Base-by-base conservation (phyloP, 2,113 vertebrate species). In the Epinephelus cyanopodus region DNA sequence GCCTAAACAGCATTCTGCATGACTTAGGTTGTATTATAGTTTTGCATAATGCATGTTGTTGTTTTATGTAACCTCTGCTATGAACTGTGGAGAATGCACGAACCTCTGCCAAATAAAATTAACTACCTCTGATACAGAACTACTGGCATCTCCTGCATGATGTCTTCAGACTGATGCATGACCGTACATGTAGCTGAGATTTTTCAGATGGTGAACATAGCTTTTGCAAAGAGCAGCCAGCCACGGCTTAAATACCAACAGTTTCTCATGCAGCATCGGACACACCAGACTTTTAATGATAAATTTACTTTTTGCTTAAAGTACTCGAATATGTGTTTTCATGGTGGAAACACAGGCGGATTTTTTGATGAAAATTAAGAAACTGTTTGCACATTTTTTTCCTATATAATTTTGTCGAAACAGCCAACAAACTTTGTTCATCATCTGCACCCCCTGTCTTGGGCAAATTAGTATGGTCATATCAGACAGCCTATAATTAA, bases 121-220 rank as follows among this genome's bases (percentile, higher is more conserved):
- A 39, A 17, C 60, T 29, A 33, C 37, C 17, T 58, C 6, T 29
- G 63, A 81, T 62, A 0, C 2, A 67, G 27, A 68, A 13, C 19
- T 25, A 14, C 80, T 66, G 67, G 25, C 62, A 73, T 73, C 23
- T n/a, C 1, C 47, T 47, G 23, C 13, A 5, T 58, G 75, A 3
- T 58, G 75, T 69, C 71, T 66, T 47, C 45, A 83, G 63, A 82
- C 48, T 11, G 50, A 71, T 69, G 69, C 91, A 81, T 87, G 91
- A 92, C 65, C 2, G 25, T 54, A 79, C 89, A 81, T 79, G 89
- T 37, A 75, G 73, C 48, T 50, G 62, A 45, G 70, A 80, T 74
- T 74, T 92, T 81, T 84, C 57, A 74, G 70, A 78, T 72, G 39
- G 68, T 54, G 54, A 68, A 76, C 70, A 37, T 69, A 80, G 83